Evolutionary conservation across 2,797 vertebrate species (phyloP).

Genomic region (Pseudochaenichthys georgianus): DNA sequence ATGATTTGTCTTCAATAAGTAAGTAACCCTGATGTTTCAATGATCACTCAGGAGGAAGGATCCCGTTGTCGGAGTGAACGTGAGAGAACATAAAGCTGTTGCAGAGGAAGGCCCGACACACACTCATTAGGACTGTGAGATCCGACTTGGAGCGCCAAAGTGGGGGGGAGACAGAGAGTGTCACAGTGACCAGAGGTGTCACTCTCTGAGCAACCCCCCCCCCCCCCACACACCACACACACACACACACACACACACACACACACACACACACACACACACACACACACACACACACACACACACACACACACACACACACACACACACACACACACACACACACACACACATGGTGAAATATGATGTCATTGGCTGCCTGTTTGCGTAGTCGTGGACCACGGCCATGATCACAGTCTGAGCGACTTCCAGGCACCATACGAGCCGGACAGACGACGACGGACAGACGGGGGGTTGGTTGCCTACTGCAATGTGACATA

Average conservation of each 20-base stretch:
- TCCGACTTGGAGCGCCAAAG: constrained; percentile 52
- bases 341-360: constrained; percentile 29
- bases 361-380: constrained; percentile 77
- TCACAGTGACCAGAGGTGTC: constrained; percentile 81
- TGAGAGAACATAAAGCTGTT: not conserved
- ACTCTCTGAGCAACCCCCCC: constrained; percentile 49
- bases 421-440: constrained; percentile 66
- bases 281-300: no score
- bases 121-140: constrained; percentile 35
- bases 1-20: no score
- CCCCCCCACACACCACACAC: no score
- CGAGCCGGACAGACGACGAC: constrained; percentile 10
- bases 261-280: no score
- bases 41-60: no score
- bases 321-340: constrained; percentile 19
- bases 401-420: constrained; percentile 63
- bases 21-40: no score
- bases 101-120: constrained; percentile 18
- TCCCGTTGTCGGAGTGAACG: constrained; percentile 8
- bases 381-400: constrained; percentile 61
- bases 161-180: constrained; percentile 57
- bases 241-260: no score
- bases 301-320: no score
- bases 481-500: no score
- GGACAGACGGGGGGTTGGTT: no score